Evolutionary conservation across 2,113 vertebrate species (phyloP), one percentile per base, ranked within the genome.

Genomic region (Lampris megalopsis): DNA sequence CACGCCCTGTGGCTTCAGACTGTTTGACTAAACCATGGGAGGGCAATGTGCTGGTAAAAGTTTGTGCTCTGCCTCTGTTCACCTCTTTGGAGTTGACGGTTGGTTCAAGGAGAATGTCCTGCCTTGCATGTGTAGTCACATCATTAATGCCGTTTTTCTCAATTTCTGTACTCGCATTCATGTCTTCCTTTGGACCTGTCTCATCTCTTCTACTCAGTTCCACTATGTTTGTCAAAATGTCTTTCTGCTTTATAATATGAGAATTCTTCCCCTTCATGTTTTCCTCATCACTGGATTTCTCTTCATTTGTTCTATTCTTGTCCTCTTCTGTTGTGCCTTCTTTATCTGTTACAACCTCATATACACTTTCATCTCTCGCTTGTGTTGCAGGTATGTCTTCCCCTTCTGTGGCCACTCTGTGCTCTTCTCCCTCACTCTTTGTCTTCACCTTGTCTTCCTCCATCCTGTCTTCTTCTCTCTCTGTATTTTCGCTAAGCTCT

Each of bases 1-100:
- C 38, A n/a, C 71, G 71, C 11, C 84, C 52, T 37, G 73, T 45
- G 45, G 10, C 4, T 43, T 50, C 79, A 37, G 62, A 60, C 65
- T 80, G 71, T 79, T 90, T 77, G 69, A 76, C 91, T 71, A 86
- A 70, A 79, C 60, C 43, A 62, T 24, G 52, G 61, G 79, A 75
- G 56, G 36, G 48, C 78, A 83, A 78, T 40, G 63, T 40, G 61
- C 59, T 79, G 71, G 64, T 42, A 62, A 63, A 43, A 8, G 49
- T 6, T 38, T 11, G 53, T 50, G 60, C 72, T 77, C 71, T 74
- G 59, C 84, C 77, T 77, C 58, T 63, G 42, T 69, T 76, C 52
- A 63, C 9, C 70, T 80, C 71, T 74, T 62, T 45, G 6, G 6
- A 77, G 77, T 73, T 71, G 60, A 54, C 36, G 24, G 61, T 64